Percentiles rank a stretch among this genome's conserved stretches.
Conservation (phyloP, 2,888 invertebrate genomes). For the Panorpa germanica region DNA sequence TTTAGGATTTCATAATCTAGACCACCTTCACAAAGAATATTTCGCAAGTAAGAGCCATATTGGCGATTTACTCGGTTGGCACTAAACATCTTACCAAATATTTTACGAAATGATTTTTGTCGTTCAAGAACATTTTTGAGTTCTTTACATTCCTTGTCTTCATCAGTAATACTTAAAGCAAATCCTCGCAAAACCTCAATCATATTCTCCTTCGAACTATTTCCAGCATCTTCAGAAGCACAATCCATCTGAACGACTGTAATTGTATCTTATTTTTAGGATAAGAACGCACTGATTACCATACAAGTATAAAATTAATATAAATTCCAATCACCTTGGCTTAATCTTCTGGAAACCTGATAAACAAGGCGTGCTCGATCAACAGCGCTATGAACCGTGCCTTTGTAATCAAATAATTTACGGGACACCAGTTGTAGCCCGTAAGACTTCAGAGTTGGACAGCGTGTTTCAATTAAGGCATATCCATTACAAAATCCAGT, state of each 20-base stretch:
- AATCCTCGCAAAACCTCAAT: constrained; percentile 43
- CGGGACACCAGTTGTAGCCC: constrained; percentile 34
- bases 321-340: constrained; percentile 37
- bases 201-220: constrained; percentile 26
- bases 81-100: constrained; percentile 24
- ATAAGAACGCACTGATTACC: too few relatives aligned
- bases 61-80: constrained; percentile 18
- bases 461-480: constrained; percentile 34
- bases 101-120: constrained; percentile 28
- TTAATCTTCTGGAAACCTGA: constrained; percentile 49
- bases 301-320: too few relatives aligned
- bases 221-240: constrained; percentile 26
- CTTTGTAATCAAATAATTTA: constrained; percentile 28
- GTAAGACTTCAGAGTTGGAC: constrained; percentile 31
- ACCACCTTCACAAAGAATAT: constrained; percentile 59
- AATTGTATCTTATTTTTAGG: too few relatives aligned
- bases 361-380: constrained; percentile 54
- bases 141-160: constrained; percentile 44
- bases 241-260: constrained; percentile 28
- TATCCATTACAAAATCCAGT: constrained; percentile 48
- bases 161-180: constrained; percentile 43
- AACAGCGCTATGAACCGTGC: constrained; percentile 36
- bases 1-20: constrained; percentile 50
- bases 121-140: constrained; percentile 47
- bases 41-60: constrained; percentile 28